Base-by-base conservation (phyloP, 2,797 vertebrate species). In the Prunella strophiata region DNA sequence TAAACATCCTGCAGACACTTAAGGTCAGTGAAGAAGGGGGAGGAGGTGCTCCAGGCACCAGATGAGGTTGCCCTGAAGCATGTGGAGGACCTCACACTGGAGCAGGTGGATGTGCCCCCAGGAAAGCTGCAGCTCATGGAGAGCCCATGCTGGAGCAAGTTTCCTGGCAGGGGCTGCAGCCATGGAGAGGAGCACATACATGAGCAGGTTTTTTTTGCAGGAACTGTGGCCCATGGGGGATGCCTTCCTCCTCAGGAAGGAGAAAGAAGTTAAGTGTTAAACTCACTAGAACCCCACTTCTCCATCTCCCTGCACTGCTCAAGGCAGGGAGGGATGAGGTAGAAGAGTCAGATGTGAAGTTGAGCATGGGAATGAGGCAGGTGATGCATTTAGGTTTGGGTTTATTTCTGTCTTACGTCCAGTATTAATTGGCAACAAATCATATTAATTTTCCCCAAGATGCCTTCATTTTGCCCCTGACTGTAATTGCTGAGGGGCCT, bases 1-100 rank as follows among this genome's bases (percentile, higher is more conserved):
- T 18, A 79, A 91, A 57, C 10, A 22, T 43, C 9, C 16, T 72
- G 43, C 10, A 51, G 43, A 17, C 26, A 6, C 13, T 16, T 16
- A 3, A 32, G 11, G 38, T 38, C 26, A n/a, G 40, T 66, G 71
- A 26, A 40, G 43, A n/a, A 86, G 48, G 10, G 7, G 20, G 10
- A 79, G 25, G 25, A 61, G 25, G 9, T 72, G 38, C n/a, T 72
- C 2, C 7, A 34, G 43, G 25, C 4, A 17, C 26, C 2, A 9
- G 38, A 51, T 48, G 18, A 40, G 13, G 12, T 75, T 52, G 23
- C 20, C 6, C 36, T 34, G 36, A 61, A 45, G 42, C 22, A 29
- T 0, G 0, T 8, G 10, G 20, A 65, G 29, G n/a, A 25, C 15
- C 13, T n/a, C 34, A 13, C 2, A 5, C 14, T 7, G 9, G 25